phyloP scores from a whole-genome alignment of 2,113 vertebrate species.

The Oreochromis niloticus region DNA sequence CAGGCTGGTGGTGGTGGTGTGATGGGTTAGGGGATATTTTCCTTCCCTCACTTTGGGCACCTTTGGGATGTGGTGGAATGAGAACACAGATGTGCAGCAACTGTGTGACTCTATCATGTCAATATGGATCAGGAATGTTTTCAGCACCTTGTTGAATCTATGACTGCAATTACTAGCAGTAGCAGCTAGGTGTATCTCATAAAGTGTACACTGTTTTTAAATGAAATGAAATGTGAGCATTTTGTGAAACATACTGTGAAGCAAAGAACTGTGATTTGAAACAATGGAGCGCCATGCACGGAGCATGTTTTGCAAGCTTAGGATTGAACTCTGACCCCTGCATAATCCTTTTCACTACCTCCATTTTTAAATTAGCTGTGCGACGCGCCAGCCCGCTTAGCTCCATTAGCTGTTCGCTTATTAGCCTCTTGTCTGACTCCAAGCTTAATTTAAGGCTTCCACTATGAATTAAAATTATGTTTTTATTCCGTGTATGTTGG shows the following conservation, averaged over 20 bases:
- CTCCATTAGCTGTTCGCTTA: constrained; percentile 42
- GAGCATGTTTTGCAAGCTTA: constrained; percentile 65
- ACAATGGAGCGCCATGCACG: constrained; percentile 30
- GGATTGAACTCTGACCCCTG: constrained; percentile 67
- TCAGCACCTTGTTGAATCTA: neutral
- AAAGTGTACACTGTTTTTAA: neutral
- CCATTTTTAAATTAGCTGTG: constrained; percentile 71
- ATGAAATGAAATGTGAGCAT: neutral
- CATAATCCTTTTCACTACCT: constrained; percentile 71
- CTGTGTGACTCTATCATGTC: neutral
- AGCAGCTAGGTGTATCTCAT: neutral
- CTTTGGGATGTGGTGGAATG: neutral
- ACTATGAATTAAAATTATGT: neutral
- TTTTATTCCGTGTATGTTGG: neutral
- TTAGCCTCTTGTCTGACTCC: neutral
- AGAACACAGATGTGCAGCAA: neutral
- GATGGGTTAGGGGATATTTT: neutral
- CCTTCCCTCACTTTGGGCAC: neutral
- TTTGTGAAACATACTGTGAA: neutral
- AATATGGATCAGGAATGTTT: neutral
- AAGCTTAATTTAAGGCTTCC: neutral
- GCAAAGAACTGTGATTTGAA: constrained; percentile 37
- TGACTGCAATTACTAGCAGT: neutral
- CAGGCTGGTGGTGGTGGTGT: neutral
- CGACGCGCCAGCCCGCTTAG: constrained; percentile 53